Evolutionary conservation across 2,797 vertebrate genomes (phyloP).

Genomic region (Phrynocephalus vlangalii): DNA sequence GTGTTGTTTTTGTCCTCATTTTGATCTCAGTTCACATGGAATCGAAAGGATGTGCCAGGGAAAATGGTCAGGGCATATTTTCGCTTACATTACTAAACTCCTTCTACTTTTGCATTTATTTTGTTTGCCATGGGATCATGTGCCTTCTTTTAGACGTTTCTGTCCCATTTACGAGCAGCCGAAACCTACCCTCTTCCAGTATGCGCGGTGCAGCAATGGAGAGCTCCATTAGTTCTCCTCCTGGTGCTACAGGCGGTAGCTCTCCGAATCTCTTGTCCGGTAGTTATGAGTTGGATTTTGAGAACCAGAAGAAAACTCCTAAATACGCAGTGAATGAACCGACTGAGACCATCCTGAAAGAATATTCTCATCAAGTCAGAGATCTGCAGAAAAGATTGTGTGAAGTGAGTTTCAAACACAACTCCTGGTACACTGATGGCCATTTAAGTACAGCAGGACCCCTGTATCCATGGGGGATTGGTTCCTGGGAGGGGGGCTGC

Average conservation of each 20-base stretch:
- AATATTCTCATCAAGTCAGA: constrained; percentile 75
- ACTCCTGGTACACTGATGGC: not conserved
- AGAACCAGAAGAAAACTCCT: constrained; percentile 39
- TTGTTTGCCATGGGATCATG: too few relatives aligned
- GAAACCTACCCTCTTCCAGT: constrained; percentile 50
- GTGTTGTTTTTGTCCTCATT: not conserved
- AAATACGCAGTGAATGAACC: constrained; percentile 62
- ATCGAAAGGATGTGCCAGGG: not conserved
- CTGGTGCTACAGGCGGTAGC: constrained; percentile 29
- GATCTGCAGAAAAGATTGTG: constrained; percentile 74
- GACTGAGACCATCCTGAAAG: constrained; percentile 70
- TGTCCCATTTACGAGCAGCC: constrained; percentile 38
- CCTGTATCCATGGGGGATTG: too few relatives aligned
- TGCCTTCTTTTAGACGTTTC: constrained; percentile 53
- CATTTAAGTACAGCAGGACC: not conserved
- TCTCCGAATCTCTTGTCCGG: constrained; percentile 51
- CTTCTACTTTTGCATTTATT: not conserved
- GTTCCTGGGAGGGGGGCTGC: too few relatives aligned
- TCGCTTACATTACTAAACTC: not conserved
- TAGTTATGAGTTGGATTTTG: constrained; percentile 61
- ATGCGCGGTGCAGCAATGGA: constrained; percentile 63
- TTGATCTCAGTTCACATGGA: not conserved
- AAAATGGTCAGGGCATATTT: not conserved
- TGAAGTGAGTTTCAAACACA: constrained; percentile 71
- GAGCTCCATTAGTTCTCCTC: constrained; percentile 31